Evolutionary conservation across 2,797 vertebrate species (phyloP).

Genomic region (Hypotaenidia philippensis): DNA sequence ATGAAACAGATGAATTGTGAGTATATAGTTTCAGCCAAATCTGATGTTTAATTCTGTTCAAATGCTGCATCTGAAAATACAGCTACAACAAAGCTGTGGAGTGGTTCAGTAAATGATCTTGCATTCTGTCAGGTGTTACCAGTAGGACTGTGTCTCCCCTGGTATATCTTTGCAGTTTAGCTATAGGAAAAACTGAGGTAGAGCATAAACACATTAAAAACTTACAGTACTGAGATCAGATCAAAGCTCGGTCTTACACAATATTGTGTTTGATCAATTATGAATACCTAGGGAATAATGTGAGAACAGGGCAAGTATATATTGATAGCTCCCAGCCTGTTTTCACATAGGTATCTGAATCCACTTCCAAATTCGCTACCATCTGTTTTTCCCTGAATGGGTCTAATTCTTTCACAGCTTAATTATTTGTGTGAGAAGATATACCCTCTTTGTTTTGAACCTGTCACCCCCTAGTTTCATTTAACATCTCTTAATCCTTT

Average conservation of each 20-base stretch:
- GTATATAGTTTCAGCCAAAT: background rate
- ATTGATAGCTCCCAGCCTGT: background rate
- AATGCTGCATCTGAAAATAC: background rate
- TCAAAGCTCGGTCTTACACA: constrained; percentile 46
- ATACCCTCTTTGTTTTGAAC: background rate
- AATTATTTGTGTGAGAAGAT: background rate
- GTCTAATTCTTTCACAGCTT: background rate
- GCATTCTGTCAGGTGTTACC: background rate
- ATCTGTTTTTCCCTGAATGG: background rate
- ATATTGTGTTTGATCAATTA: constrained; percentile 59
- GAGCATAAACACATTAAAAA: constrained; percentile 41
- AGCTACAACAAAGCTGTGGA: background rate
- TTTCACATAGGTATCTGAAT: background rate
- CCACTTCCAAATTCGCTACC: background rate
- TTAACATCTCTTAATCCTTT: background rate
- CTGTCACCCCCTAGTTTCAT: background rate
- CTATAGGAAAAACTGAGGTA: constrained; percentile 15
- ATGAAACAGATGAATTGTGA: background rate
- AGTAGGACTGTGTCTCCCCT: background rate
- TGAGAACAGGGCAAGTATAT: background rate
- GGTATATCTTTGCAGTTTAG: constrained; percentile 9
- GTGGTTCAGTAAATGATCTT: background rate
- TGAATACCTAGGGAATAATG: constrained; percentile 4
- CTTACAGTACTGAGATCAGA: background rate
- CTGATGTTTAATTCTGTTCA: background rate